Evolutionary conservation across 2,113 vertebrate genomes (phyloP), one percentile per base, ranked within the genome.

Genomic region (Eonycteris spelaea): DNA sequence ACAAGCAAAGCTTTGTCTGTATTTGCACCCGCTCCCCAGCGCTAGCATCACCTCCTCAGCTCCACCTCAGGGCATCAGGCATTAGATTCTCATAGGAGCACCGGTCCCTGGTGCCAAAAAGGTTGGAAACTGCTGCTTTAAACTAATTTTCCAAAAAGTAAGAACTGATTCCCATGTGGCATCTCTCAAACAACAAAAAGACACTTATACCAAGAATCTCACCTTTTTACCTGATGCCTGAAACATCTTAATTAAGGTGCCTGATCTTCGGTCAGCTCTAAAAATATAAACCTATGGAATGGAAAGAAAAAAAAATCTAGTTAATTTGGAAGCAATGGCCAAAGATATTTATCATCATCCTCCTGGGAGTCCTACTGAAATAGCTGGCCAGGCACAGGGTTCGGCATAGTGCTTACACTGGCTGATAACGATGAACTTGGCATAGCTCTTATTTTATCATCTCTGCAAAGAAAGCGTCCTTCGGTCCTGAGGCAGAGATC

Each of bases 161-260:
- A 38, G 7, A 91, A 68, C 30, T 6, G 35, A 68, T 13, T n/a
- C 30, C 78, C 65, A 57, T 4, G 1, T 5, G 65, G 67, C 65
- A 65, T 6, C 61, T 15, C 55, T 57, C 51, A 71, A 86, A 70
- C 61, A 68, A 83, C 83, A 73, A 51, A 83, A 4, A 94, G 0
- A 86, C n/a, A 40, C 2, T 0, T 1, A 40, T 9, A 67, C 18
- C 61, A 68, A 90, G 77, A 94, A 95, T 86, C 99, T 97, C 98
- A 99, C 99, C 99, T 99, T 99, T 99, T 99, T 99, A 97, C 99
- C 99, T 89, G 99, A 99, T 97, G 99, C 99, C 98, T 99, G 99
- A 98, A 99, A 99, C 97, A 98, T 99, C 98, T 99, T 99, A 98
- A 99, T 98, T 96, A 99, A 98, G 97, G 99, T 99, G 14, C 98